Evolutionary conservation across 2,888 invertebrate genomes (phyloP).

Genomic region (Perizoma flavofasciatum): DNA sequence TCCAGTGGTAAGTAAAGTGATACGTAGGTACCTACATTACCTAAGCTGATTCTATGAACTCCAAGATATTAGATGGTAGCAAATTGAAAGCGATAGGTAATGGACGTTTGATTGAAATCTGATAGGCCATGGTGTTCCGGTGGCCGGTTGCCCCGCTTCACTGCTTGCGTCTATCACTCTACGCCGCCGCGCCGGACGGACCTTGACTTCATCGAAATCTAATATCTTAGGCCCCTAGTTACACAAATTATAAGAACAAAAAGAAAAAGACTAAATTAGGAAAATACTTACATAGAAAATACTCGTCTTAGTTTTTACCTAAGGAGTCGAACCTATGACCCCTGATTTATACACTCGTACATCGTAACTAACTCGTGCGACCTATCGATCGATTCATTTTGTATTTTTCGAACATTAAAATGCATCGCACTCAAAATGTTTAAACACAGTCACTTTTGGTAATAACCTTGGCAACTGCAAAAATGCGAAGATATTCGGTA

Average conservation of each 20-base stretch:
- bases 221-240: slow-evolving; percentile 33
- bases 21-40: not conserved
- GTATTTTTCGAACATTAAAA: not conserved
- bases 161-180: slow-evolving; percentile 42
- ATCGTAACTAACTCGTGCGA: no score
- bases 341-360: no score
- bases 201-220: slow-evolving; percentile 59
- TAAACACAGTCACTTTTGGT: slow-evolving; percentile 1
- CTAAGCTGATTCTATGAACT: no score
- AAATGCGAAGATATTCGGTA: not conserved
- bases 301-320: no score
- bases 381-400: not conserved
- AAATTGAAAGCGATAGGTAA: slow-evolving; percentile 22
- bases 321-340: slow-evolving; percentile 2
- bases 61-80: not conserved
- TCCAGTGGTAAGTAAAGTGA: no score
- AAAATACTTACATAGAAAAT: no score
- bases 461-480: not conserved
- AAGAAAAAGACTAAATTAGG: no score
- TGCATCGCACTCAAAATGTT: slow-evolving; percentile 15
- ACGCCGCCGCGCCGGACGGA: slow-evolving; percentile 25
- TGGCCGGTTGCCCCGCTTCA: slow-evolving; percentile 47
- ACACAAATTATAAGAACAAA: not conserved
- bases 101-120: slow-evolving; percentile 45
- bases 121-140: slow-evolving; percentile 53